Base-by-base conservation (phyloP, 2,888 invertebrate genomes). In the Helobdella robusta region DNA sequence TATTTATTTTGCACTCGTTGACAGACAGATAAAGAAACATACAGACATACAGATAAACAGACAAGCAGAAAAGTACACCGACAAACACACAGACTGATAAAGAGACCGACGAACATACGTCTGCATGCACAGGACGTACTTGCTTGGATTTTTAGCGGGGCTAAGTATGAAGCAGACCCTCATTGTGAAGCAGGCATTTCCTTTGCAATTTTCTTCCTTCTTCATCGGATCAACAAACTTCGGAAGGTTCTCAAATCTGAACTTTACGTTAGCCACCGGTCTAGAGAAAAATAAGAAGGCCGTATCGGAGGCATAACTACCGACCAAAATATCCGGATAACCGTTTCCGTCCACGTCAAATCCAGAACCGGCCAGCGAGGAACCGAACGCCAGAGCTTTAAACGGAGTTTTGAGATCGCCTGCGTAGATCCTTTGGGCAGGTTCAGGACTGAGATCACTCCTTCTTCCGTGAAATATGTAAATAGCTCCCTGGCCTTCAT, bases 251-350 rank as follows among this genome's bases (percentile, higher is more conserved):
- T 68, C 65, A 58, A 92, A 85, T 35, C 84, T 84, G 0, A 91
- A 91, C 69, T 85, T 84, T 60, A 95, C 89, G 73, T 89, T 88
- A 71, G 93, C 89, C 67, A 95, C 92, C 44, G 93, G 91, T 67
- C 92, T 84, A 0, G 93, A 85, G 71, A 90, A 84, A 63, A 91
- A 84, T 11, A 68, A 28, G 5, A 75, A 70, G 11, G 77, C 78
- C n/a, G 75, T 71, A 65, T 77, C 76, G 32, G 77, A 77, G n/a
- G 73, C 76, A 70, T 76, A 81, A 11, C 82, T 79, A n/a, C 83
- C 83, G 30, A 93, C 86, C 60, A 92, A 82, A 66, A 97, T 82
- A 83, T 97, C 98, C 0, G 95, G 91, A 81, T 97, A 98, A 2
- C 89, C 89, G 80, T 98, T 98, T 54, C 84, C 83, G n/a, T 60